Conservation (phyloP, 2,797 vertebrate species). For the Phoebastria nigripes region DNA sequence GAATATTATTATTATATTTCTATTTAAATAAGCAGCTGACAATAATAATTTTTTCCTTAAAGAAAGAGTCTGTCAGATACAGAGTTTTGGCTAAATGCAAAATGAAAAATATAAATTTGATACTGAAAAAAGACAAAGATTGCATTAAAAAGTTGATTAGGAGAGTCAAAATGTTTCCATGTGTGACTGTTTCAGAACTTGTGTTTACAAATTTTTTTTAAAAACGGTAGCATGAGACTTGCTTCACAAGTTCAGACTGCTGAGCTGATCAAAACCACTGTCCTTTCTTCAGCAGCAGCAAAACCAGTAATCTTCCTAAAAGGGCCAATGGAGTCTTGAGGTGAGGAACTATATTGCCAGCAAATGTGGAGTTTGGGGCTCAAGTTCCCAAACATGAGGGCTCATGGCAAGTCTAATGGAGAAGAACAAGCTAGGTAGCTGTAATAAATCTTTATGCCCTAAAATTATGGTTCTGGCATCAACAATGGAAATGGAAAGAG, state of each 20-base stretch:
- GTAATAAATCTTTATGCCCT: not conserved
- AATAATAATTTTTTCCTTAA: not conserved
- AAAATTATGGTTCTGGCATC: not conserved
- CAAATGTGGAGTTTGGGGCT: not conserved
- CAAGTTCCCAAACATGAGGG: not conserved
- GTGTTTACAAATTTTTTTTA: not conserved
- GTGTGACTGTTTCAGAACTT: not conserved
- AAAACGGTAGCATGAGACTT: not conserved
- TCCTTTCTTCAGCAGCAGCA: not conserved
- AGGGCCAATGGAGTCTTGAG: not conserved
- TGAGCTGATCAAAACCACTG: not conserved
- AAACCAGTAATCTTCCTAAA: not conserved
- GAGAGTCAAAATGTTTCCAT: not conserved
- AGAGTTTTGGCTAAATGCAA: not conserved
- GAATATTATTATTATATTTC: not conserved
- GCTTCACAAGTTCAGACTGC: not conserved
- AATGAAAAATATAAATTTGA: not conserved
- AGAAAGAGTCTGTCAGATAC: not conserved
- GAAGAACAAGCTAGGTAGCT: not conserved
- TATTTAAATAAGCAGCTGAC: not conserved
- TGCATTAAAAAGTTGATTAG: not conserved
- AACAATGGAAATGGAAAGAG: not conserved
- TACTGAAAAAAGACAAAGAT: not conserved
- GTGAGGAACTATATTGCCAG: not conserved
- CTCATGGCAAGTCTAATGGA: not conserved